These are phyloP conservation scores for Trichogramma dendrolimi DNA, from an alignment of 2,888 invertebrate genomes.

Conservation along the genomic window DNA sequence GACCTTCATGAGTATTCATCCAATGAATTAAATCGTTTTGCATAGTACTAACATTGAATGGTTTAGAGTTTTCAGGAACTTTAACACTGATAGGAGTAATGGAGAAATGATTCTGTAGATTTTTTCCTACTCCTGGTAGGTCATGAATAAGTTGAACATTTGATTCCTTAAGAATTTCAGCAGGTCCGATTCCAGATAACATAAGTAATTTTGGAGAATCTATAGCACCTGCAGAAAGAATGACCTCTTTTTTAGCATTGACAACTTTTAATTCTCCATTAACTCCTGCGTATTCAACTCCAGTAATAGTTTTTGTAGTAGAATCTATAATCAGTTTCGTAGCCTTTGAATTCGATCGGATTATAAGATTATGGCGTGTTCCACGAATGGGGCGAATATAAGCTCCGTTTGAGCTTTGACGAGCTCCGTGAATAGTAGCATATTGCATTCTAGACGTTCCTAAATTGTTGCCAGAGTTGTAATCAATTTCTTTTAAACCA, in stretches of 20 bases:
- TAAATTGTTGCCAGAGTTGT: constrained; percentile 57
- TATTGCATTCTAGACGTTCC: constrained; percentile 62
- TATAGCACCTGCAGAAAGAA: constrained; percentile 54
- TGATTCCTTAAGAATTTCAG: constrained; percentile 44
- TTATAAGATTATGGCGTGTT: constrained; percentile 46
- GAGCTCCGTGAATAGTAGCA: constrained; percentile 59
- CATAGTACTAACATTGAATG: constrained; percentile 39
- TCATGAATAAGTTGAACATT: constrained; percentile 48
- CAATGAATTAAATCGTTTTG: constrained; percentile 52
- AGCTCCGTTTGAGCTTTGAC: constrained; percentile 62
- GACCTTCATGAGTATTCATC: constrained; percentile 54
- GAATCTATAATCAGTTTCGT: constrained; percentile 54
- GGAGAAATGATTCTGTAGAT: constrained; percentile 55
- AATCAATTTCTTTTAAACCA: constrained; percentile 59
- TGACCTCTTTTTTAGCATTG: constrained; percentile 52
- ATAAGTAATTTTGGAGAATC: constrained; percentile 55
- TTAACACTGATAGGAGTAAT: constrained; percentile 48
- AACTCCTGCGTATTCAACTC: constrained; percentile 49
- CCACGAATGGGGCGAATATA: constrained; percentile 64
- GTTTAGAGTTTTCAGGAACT: constrained; percentile 35
- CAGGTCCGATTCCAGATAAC: constrained; percentile 55
- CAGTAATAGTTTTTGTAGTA: constrained; percentile 46
- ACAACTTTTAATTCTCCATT: constrained; percentile 42
- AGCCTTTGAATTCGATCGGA: constrained; percentile 54
- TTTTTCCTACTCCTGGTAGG: constrained; percentile 52